These are phyloP conservation scores for Vandiemenella viatica DNA, from an alignment of 2,888 invertebrate species.

Conservation along the genomic window DNA sequence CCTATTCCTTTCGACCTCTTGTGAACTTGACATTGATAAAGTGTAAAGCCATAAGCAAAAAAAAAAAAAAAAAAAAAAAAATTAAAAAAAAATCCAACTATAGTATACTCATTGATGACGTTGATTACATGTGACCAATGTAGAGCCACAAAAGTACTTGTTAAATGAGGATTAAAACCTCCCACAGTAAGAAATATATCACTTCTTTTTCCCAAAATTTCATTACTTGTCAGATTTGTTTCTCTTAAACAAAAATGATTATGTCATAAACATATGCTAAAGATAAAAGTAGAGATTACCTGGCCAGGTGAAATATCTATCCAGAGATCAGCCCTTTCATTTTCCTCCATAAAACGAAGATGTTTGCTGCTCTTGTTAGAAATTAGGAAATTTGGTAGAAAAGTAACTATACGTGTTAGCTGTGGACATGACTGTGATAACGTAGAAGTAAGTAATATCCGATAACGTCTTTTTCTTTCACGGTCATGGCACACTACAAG, in stretches of 20 bases:
- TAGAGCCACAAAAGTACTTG: no score
- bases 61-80: no score
- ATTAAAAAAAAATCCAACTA: no score
- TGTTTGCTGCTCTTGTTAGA: slow-evolving; percentile 49
- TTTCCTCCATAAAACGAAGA: slow-evolving; percentile 67
- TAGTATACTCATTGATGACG: no score
- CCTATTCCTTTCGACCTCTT: no score
- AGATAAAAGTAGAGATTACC: slow-evolving; percentile 26
- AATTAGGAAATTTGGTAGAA: slow-evolving; percentile 64
- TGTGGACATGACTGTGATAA: slow-evolving; percentile 56
- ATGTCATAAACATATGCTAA: background rate
- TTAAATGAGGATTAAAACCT: no score
- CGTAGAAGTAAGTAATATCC: slow-evolving; percentile 52
- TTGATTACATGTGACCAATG: no score
- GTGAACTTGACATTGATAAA: no score
- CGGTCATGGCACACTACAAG: slow-evolving; percentile 48
- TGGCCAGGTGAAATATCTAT: slow-evolving; percentile 54
- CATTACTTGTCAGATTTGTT: background rate
- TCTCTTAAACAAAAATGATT: background rate
- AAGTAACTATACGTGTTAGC: slow-evolving; percentile 62
- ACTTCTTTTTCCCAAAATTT: no score
- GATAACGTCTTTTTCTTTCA: slow-evolving; percentile 54
- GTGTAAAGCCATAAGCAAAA: no score
- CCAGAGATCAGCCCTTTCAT: slow-evolving; percentile 72
- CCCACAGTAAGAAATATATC: no score